Evolutionary conservation across 2,888 invertebrate genomes (phyloP), one percentile per base, ranked within the genome.

Genomic region (Nasonia oneida): DNA sequence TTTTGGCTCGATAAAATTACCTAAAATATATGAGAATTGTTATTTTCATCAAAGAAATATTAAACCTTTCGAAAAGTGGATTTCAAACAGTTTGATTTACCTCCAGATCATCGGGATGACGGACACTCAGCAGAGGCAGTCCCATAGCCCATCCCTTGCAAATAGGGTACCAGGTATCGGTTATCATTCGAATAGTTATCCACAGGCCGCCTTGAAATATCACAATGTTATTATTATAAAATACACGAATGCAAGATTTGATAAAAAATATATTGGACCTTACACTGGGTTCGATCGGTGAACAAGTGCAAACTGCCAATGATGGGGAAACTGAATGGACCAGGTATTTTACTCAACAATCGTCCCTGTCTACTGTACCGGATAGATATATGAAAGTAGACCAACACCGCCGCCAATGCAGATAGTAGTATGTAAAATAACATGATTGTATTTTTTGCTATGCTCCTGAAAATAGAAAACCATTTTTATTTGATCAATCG

Each of bases 311-410:
- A 0, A 83, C 90, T 90, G 2, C 91, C 91, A 6, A 91, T 5
- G 0, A 90, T 2, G 6, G 90, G 91, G 0, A 86, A 0, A 8
- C 77, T 53, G 2, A 39, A 77, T 8, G 92, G 92, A 14, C 94
- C 93, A 0, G 94, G 94, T 84, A 94, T 90, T 89, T 87, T 91
- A 61, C 89, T 88, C 0, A 93, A 86, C 1, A 91, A 70, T 74
- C 89, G 87, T 0, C 76, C 73, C 39, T 14, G 6, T 73, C 42
- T 73, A 73, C 47, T 73, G 42, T 42, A 73, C n/a, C 42, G 18
- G n/a, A n/a, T 73, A 5, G 33, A 73, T 18, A 42, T 10, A n/a
- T 73, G 42, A 73, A 73, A 73, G 23, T 61, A 61, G 23, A 61
- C 23, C 3, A 61, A 23, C 6, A 23, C 0, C 61, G 23, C 23